phyloP scores from a whole-genome alignment of 2,113 vertebrate genomes.

The Formicarius rufipectus region DNA sequence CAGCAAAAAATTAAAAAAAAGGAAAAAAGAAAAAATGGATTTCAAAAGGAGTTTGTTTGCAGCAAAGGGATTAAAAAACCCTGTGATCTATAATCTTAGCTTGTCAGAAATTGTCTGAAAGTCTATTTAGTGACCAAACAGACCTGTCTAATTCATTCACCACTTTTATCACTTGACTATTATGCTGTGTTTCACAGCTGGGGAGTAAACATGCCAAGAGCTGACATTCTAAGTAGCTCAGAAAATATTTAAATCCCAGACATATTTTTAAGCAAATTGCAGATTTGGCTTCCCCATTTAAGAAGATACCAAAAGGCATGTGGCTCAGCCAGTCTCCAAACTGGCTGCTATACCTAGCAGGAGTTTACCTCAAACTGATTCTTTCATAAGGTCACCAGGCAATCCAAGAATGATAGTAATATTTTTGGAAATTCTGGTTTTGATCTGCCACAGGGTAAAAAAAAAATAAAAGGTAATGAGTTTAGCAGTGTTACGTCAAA shows the following conservation, averaged over 20 bases:
- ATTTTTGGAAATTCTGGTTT: conserved; percentile 69
- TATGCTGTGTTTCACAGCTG: conserved; percentile 50
- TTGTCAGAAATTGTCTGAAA: conserved; percentile 28
- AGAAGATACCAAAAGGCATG: conserved; percentile 61
- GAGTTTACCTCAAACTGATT: conserved; percentile 47
- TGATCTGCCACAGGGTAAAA: conserved; percentile 46
- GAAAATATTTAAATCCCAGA: conserved; percentile 68
- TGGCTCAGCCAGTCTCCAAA: conserved; percentile 48
- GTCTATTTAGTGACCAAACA: conserved; percentile 19
- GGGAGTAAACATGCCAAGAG: conserved; percentile 62
- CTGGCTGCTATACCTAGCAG: conserved; percentile 34
- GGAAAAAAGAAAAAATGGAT: not conserved
- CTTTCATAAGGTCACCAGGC: conserved; percentile 57
- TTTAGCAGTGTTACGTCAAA: conserved; percentile 76
- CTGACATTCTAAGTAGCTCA: conserved; percentile 54
- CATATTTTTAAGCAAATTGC: conserved; percentile 55
- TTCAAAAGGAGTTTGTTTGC: not conserved
- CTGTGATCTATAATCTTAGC: not conserved
- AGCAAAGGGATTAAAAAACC: not conserved
- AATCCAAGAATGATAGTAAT: conserved; percentile 59
- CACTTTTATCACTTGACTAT: conserved; percentile 47
- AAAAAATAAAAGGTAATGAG: conserved; percentile 69
- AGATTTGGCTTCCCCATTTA: conserved; percentile 47
- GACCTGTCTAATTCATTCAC: conserved; percentile 29
- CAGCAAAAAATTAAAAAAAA: too few species aligned